Base-by-base conservation (phyloP, 2,888 invertebrate genomes). In the Synanthedon vespiformis region DNA sequence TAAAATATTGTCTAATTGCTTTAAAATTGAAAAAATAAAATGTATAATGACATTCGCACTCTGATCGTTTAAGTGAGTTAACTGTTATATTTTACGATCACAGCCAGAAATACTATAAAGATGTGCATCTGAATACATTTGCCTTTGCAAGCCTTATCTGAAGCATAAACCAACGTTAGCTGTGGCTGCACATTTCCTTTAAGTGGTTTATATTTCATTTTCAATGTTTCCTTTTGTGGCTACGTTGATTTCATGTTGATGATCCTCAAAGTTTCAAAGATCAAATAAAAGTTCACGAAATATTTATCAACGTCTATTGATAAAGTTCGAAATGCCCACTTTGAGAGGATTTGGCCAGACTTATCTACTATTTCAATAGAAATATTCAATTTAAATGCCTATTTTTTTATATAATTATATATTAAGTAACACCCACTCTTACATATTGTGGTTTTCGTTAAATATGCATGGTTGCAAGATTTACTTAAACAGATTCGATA, bases 151-250 rank as follows among this genome's bases (percentile, higher is more conserved):
- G 60, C 58, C 68, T 83, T 84, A 84, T 84, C 83, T 80, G 55
- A 49, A 61, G 73, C 75, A 72, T 84, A 83, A 83, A 81, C 77
- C 77, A 68, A 75, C 74, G 72, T 81, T 81, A 82, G 82, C 75
- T 62, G 65, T 72, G 64, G 64, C 60, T 74, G 72, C 73, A 74
- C 77, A 72, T 77, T 80, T 80, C 77, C 78, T 65, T 62, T 64
- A 68, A 67, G 34, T 66, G 65, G 67, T 64, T 68, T 70, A 62
- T 64, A 72, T 74, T 73, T 73, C 72, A 78, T 74, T 68, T 64
- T 63, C 67, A 68, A 64, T 63, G 68, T 75, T 80, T 80, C 77
- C 78, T 70, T 54, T 61, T 56, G 58, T 56, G 57, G 59, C 60
- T 64, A 61, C 64, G 57, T 51, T 57, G 55, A 55, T 58, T 48